Percentiles rank a stretch among this genome's conserved stretches.
These are phyloP conservation scores for Dryas iulia DNA, from an alignment of 1,140 invertebrate genomes.

Conservation along the genomic window DNA sequence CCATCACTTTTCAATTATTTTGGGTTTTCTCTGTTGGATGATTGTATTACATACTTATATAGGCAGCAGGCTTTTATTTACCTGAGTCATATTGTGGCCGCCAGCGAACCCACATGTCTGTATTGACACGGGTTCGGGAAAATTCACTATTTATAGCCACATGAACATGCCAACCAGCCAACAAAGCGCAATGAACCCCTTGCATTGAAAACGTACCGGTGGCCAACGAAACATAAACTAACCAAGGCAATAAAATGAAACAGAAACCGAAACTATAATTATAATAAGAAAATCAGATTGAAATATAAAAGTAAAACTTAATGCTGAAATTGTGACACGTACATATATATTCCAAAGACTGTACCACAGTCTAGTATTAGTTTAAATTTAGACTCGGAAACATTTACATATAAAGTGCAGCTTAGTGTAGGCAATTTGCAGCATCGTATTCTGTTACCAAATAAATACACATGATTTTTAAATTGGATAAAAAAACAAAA, in stretches of 20 bases:
- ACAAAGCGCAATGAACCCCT: not conserved
- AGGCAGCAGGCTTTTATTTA: conserved; percentile 35
- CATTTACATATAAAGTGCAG: too few species aligned
- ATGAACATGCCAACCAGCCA: conserved; percentile 13
- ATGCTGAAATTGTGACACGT: too few species aligned
- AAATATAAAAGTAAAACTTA: too few species aligned
- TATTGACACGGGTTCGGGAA: conserved; percentile 48
- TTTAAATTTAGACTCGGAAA: too few species aligned
- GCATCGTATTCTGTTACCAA: too few species aligned
- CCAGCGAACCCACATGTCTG: conserved; percentile 28
- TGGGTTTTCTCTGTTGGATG: conserved; percentile 30
- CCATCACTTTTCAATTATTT: conserved; percentile 37
- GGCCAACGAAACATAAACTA: not conserved
- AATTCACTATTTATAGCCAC: conserved; percentile 26
- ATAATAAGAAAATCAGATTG: too few species aligned
- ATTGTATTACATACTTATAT: conserved; percentile 36
- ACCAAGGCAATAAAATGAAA: not conserved
- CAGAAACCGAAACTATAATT: not conserved
- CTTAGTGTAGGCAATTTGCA: too few species aligned
- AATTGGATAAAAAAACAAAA: too few species aligned
- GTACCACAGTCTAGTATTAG: too few species aligned
- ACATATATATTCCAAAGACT: too few species aligned
- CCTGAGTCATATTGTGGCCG: conserved; percentile 6
- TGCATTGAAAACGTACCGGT: not conserved
- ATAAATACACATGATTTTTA: too few species aligned